A percentile compares a stretch with the other conserved stretches of the same genome.
phyloP scores from a whole-genome alignment of 1,140 invertebrate genomes.

The Theocolax elegans region DNA sequence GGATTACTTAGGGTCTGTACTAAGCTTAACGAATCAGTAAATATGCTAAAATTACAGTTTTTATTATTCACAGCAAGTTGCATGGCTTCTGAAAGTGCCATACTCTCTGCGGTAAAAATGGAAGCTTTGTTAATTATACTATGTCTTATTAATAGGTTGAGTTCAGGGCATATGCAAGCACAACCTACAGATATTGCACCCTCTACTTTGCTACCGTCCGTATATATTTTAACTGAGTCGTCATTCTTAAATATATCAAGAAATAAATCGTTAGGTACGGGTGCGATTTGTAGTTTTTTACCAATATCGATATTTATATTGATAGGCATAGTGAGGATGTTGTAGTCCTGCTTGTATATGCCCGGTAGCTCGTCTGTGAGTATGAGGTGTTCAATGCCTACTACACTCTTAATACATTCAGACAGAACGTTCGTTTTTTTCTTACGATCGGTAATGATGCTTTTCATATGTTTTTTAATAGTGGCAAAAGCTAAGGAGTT shows the following conservation, averaged over 20 bases:
- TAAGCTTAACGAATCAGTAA: no score
- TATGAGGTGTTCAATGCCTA: neutral
- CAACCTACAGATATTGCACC: neutral
- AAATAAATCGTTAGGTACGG: neutral
- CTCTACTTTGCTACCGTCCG: neutral
- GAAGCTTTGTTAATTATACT: no score
- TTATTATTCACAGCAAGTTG: no score
- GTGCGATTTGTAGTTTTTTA: neutral
- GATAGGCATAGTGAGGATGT: neutral
- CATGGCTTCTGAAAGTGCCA: no score
- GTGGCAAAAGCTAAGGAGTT: neutral
- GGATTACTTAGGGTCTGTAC: no score
- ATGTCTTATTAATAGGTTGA: neutral
- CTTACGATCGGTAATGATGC: neutral
- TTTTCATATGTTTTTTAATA: neutral
- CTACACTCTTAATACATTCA: neutral
- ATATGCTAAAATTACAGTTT: no score
- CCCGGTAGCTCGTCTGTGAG: no score
- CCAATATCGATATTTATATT: neutral
- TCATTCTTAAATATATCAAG: neutral
- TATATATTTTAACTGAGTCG: neutral
- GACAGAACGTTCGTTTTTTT: neutral
- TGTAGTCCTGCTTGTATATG: neutral
- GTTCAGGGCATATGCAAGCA: neutral
- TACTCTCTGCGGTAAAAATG: no score